Evolutionary conservation across 2,797 vertebrate species (phyloP).

Genomic region (Fratercula arctica): DNA sequence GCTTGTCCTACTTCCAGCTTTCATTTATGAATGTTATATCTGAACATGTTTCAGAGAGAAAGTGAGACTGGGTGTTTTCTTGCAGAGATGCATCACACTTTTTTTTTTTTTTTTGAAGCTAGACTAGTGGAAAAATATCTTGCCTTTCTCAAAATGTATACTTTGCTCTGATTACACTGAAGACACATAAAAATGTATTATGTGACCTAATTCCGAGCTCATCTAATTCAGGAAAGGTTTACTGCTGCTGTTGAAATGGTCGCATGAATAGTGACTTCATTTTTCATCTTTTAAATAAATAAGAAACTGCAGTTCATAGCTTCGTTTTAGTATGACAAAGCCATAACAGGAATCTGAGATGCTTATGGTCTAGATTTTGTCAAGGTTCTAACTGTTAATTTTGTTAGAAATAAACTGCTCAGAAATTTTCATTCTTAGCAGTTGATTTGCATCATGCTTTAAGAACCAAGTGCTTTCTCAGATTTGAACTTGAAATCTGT

Average conservation of each 20-base stretch:
- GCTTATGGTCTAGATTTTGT: neutral
- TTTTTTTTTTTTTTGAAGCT: conserved; percentile 31
- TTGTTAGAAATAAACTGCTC: neutral
- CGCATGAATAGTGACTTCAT: neutral
- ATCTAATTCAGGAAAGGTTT: neutral
- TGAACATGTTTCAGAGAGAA: conserved; percentile 26
- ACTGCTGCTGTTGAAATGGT: neutral
- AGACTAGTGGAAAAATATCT: neutral
- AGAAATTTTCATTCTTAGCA: neutral
- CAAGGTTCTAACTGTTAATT: neutral
- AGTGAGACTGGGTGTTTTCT: conserved; percentile 23
- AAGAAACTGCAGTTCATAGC: neutral
- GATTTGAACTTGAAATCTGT: neutral
- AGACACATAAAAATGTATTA: neutral
- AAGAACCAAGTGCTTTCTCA: neutral
- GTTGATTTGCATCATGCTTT: neutral
- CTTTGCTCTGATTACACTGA: neutral
- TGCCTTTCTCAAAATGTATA: neutral
- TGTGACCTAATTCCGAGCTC: neutral
- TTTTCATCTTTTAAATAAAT: neutral
- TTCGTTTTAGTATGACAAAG: neutral
- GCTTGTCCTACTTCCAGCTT: conserved; percentile 52
- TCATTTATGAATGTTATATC: conserved; percentile 42
- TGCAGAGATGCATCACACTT: neutral
- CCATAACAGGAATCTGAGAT: neutral